Evolutionary conservation across 1,140 invertebrate species (phyloP).

Genomic region (Homarus americanus): DNA sequence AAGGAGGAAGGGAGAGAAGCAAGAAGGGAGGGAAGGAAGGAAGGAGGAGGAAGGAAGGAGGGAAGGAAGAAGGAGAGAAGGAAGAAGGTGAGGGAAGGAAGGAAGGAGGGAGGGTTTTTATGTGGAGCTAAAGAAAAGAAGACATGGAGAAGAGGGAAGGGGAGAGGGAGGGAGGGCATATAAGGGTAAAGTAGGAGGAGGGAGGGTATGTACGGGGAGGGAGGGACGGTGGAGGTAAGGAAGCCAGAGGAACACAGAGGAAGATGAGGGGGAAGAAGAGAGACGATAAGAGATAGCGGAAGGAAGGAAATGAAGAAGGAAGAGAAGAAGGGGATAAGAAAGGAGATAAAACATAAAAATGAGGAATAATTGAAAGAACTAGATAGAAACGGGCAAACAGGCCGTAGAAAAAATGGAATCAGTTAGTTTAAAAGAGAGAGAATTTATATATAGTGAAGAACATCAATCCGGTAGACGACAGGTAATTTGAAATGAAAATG

Average conservation of each 20-base stretch:
- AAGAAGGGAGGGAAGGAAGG: neutral
- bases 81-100: neutral
- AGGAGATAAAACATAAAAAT: too few relatives aligned
- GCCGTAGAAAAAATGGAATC: too few relatives aligned
- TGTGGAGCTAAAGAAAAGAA: too few relatives aligned
- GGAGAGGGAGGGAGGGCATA: neutral
- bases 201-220: neutral
- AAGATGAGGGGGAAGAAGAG: neutral
- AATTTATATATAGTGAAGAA: too few relatives aligned
- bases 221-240: neutral
- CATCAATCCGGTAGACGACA: too few relatives aligned
- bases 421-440: too few relatives aligned
- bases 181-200: neutral
- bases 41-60: neutral
- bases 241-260: neutral
- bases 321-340: too few relatives aligned
- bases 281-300: neutral
- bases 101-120: neutral
- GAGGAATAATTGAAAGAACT: too few relatives aligned
- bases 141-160: neutral
- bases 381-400: too few relatives aligned
- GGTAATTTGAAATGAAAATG: too few relatives aligned
- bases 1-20: neutral
- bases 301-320: too few relatives aligned
- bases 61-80: conserved; percentile 14